Base-by-base conservation (phyloP, 2,113 vertebrate genomes). In the Larimichthys crocea region DNA sequence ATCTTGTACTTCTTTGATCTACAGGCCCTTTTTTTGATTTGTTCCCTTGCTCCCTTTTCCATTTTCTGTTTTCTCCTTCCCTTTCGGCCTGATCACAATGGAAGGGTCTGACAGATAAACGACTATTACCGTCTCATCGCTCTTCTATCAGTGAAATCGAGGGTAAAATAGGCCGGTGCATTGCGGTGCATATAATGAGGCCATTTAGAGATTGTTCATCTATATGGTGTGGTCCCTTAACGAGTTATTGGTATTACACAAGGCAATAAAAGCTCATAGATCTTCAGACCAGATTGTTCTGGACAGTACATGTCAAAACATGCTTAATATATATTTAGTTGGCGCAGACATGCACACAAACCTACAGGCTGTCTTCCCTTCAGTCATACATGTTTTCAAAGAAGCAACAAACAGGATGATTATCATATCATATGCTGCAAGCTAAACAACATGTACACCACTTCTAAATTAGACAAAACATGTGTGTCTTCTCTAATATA, bases 101-200 rank as follows among this genome's bases (percentile, higher is more conserved):
- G 57, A 78, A 35, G 60, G 55, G 14, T 68, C 46, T 81, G 75
- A 80, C 69, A 79, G 83, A 90, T 86, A 84, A 91, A 89, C 3
- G 49, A 73, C 80, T 59, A 81, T 89, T 82, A 88, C 71, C 26
- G 19, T 64, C 59, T 84, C 79, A 68, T 76, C 29, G 17, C 76
- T 87, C 60, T 75, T 69, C 74, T 68, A 63, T 69, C 71, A 31
- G 76, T 76, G 76, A 83, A 83, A 86, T 76, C 10, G 26, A 83
- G 60, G 65, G 62, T 68, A 68, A 65, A 68, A 80, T 60, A 82
- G 74, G 49, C 63, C 50, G 40, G 79, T 63, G 76, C 84, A 73
- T 84, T 69, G 87, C n/a, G 48, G 81, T 78, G 89, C 90, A 93
- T 89, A 49, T 90, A 83, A 93, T 88, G 82, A 87, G 85, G 69